These are phyloP conservation scores for Xestia xanthographa DNA, from an alignment of 2,888 invertebrate species.

Conservation along the genomic window DNA sequence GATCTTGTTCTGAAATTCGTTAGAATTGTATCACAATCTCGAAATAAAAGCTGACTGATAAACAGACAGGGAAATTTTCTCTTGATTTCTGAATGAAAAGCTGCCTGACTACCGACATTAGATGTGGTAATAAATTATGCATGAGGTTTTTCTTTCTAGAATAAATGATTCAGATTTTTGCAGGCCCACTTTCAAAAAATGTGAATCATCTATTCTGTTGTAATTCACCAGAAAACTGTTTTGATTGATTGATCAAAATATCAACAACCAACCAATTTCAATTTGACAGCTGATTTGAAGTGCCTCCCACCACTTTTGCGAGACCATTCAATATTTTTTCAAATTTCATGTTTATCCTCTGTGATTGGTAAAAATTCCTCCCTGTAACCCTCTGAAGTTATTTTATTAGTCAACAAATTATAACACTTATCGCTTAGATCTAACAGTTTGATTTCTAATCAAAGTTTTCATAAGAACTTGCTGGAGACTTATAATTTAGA, in stretches of 20 bases:
- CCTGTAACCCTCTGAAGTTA: neutral
- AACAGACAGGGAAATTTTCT: neutral
- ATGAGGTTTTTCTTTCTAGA: neutral
- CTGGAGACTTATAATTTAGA: neutral
- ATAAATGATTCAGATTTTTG: neutral
- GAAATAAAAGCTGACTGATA: neutral
- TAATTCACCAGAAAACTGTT: slow-evolving; percentile 3
- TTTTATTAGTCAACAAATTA: neutral
- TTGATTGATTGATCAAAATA: slow-evolving; percentile 43
- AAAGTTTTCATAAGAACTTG: neutral
- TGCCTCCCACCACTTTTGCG: neutral
- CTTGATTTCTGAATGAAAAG: neutral
- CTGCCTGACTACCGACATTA: too few species aligned
- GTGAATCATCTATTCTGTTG: neutral
- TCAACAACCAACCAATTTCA: slow-evolving; percentile 7
- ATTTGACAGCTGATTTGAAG: slow-evolving; percentile 12
- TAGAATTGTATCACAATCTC: neutral
- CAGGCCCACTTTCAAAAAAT: neutral
- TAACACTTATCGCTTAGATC: neutral
- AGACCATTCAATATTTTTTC: neutral
- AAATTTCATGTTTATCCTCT: neutral
- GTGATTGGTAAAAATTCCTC: neutral
- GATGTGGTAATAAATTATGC: neutral
- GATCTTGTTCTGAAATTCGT: neutral
- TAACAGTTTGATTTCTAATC: neutral